A percentile compares a stretch with the other conserved stretches of the same genome.
Evolutionary conservation across 1,140 invertebrate species (phyloP).

Genomic region (Hypsibius dujardini): DNA sequence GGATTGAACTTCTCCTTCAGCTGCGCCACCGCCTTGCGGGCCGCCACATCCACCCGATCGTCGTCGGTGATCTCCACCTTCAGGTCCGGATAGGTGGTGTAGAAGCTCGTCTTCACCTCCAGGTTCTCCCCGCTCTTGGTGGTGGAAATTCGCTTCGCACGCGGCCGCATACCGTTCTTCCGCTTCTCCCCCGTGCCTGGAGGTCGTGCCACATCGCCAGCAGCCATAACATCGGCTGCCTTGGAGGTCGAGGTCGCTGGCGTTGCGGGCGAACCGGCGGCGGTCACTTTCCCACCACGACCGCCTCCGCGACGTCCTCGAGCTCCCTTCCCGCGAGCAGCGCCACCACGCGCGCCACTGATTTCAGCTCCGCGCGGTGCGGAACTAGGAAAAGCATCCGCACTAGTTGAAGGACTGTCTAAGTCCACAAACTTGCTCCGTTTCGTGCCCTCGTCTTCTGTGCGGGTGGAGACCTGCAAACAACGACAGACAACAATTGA

Average conservation of each 20-base stretch:
- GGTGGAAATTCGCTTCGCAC: not conserved
- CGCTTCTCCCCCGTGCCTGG: not conserved
- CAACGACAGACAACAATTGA: too few relatives aligned
- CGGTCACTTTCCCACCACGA: too few relatives aligned
- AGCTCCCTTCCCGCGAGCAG: not conserved
- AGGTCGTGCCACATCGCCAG: too few relatives aligned
- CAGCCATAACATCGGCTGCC: too few relatives aligned
- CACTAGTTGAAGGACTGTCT: not conserved
- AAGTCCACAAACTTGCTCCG: not conserved
- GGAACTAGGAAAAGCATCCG: not conserved
- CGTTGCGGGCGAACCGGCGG: not conserved
- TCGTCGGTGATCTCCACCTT: not conserved
- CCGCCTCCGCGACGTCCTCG: not conserved
- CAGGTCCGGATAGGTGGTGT: not conserved
- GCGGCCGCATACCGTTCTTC: not conserved
- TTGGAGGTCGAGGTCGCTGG: too few relatives aligned
- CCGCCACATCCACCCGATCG: constrained; percentile 11
- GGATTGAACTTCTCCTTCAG: constrained; percentile 11
- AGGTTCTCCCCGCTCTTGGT: not conserved
- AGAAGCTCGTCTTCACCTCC: not conserved
- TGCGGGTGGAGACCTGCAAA: too few relatives aligned
- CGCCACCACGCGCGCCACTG: too few relatives aligned
- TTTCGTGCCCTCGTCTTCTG: not conserved
- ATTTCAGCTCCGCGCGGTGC: too few relatives aligned
- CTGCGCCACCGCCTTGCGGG: not conserved